Evolutionary conservation across 2,888 invertebrate species (phyloP).

Genomic region (Linnaemya vulpina): DNA sequence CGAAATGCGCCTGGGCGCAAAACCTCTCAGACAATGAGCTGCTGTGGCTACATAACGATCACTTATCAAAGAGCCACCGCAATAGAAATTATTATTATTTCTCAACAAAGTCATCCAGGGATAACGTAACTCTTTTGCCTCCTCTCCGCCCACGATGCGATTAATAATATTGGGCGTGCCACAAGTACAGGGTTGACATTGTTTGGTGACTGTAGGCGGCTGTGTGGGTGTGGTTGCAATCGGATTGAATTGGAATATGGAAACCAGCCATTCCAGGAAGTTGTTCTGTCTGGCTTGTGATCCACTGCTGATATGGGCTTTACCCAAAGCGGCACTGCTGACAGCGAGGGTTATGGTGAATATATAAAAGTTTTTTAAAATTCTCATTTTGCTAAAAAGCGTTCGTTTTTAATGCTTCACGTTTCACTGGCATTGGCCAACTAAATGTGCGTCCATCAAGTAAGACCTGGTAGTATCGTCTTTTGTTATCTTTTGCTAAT

Average conservation of each 20-base stretch:
- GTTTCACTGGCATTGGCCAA: constrained; percentile 48
- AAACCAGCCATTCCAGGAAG: constrained; percentile 78
- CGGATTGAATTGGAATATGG: constrained; percentile 75
- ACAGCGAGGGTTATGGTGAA: neutral
- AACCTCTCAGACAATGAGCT: constrained; percentile 88
- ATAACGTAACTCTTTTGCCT: constrained; percentile 87
- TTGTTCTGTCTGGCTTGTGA: constrained; percentile 74
- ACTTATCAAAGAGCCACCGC: constrained; percentile 89
- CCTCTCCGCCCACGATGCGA: constrained; percentile 91
- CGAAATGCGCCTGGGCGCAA: constrained; percentile 84
- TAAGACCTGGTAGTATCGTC: neutral
- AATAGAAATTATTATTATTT: constrained; percentile 86
- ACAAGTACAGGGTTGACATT: constrained; percentile 83
- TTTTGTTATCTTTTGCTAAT: constrained; percentile 15
- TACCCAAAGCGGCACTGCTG: neutral
- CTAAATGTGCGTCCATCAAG: constrained; percentile 37
- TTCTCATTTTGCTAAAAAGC: constrained; percentile 7
- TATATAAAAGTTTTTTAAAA: constrained; percentile 7
- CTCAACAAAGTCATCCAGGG: constrained; percentile 89
- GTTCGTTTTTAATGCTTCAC: constrained; percentile 46
- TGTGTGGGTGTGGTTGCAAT: constrained; percentile 16
- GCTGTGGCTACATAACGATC: constrained; percentile 90
- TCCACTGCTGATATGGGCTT: neutral
- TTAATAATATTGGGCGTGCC: constrained; percentile 87
- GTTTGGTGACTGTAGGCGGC: constrained; percentile 57